Evolutionary conservation across 2,797 vertebrate genomes (phyloP).

Genomic region (Phoebastria nigripes): DNA sequence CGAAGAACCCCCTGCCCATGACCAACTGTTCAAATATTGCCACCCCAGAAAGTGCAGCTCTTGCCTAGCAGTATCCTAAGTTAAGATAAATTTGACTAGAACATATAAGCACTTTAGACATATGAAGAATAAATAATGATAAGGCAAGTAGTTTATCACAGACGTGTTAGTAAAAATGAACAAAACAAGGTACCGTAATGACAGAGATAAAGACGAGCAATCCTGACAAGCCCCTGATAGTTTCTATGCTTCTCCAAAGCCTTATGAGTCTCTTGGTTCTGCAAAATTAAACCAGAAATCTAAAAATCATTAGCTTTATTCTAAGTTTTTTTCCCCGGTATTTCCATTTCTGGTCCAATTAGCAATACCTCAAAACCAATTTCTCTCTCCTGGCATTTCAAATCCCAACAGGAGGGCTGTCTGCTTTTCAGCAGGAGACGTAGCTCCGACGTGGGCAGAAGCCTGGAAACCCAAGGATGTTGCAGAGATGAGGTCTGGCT

Average conservation of each 20-base stretch:
- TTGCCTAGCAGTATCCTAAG: not conserved
- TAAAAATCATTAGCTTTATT: not conserved
- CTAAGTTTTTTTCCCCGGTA: not conserved
- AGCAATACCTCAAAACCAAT: not conserved
- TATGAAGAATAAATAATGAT: not conserved
- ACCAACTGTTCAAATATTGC: not conserved
- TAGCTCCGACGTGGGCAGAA: fast-evolving
- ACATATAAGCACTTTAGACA: not conserved
- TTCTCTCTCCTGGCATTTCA: not conserved
- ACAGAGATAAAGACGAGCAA: not conserved
- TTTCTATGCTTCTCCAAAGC: not conserved
- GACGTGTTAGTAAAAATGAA: not conserved
- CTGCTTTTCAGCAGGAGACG: not conserved
- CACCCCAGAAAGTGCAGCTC: not conserved
- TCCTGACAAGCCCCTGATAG: not conserved
- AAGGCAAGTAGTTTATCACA: not conserved
- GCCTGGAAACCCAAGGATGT: not conserved
- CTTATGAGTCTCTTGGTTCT: not conserved
- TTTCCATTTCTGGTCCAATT: not conserved
- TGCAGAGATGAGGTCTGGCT: not conserved
- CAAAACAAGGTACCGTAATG: not conserved
- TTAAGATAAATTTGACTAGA: too few species aligned
- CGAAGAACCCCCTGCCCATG: fast-evolving
- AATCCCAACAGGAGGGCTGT: not conserved
- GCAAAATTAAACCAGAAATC: not conserved